These are phyloP conservation scores for Drosophila recens DNA, from an alignment of 2,888 invertebrate species.

Conservation along the genomic window DNA sequence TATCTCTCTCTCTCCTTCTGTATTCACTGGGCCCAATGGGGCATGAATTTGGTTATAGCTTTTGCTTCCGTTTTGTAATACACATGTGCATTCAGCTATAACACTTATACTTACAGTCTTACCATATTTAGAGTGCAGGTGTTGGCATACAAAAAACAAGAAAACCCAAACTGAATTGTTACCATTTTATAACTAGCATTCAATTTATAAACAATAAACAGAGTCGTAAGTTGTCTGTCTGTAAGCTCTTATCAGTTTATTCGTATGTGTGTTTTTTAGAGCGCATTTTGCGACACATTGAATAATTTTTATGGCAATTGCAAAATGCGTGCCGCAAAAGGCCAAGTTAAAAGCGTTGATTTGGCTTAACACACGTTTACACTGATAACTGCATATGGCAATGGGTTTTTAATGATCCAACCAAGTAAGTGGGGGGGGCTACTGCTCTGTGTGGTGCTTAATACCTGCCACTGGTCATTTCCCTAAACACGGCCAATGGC, in stretches of 20 bases:
- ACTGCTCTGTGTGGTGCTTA: constrained; percentile 10
- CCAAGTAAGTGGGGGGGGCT: constrained; percentile 13
- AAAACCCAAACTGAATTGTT: constrained; percentile 28
- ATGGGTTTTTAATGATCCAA: constrained; percentile 56
- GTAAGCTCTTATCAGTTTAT: constrained; percentile 28
- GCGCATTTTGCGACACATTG: constrained; percentile 64
- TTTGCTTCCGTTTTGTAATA: constrained; percentile 31
- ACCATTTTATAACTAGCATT: constrained; percentile 34
- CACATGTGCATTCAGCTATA: not conserved
- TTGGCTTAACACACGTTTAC: constrained; percentile 54
- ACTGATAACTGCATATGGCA: constrained; percentile 43
- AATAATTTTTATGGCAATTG: constrained; percentile 63
- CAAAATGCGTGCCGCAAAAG: constrained; percentile 71
- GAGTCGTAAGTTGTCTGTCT: not conserved
- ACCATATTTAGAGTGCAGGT: constrained; percentile 17
- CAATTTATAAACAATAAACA: constrained; percentile 44
- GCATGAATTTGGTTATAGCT: constrained; percentile 27
- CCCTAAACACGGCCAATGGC: constrained; percentile 66
- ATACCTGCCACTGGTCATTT: constrained; percentile 52
- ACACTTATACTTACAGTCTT: constrained; percentile 3
- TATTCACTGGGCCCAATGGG: constrained; percentile 24
- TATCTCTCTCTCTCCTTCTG: not conserved
- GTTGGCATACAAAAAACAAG: constrained; percentile 7
- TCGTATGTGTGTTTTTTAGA: constrained; percentile 46
- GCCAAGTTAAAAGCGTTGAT: constrained; percentile 43